Percentiles rank a stretch among this genome's conserved stretches.
Evolutionary conservation across 2,113 vertebrate species (phyloP).

Genomic region (Elephantulus edwardii): DNA sequence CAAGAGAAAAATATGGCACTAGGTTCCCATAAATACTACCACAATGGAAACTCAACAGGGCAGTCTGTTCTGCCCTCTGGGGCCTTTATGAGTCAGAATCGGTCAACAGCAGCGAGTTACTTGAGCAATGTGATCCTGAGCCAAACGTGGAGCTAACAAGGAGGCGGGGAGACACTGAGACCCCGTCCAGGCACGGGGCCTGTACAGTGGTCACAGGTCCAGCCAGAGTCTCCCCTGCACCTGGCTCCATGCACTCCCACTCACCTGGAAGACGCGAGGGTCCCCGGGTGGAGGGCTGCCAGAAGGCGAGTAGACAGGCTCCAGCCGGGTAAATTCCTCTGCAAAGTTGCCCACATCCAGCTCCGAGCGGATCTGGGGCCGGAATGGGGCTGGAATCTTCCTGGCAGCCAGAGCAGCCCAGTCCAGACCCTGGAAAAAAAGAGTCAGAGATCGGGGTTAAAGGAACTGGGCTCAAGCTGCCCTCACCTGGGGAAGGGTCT

Average conservation of each 20-base stretch:
- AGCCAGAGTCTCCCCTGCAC: not conserved
- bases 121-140: not conserved
- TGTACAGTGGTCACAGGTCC: rapidly evolving
- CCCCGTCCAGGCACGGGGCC: not conserved
- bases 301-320: slow-evolving; percentile 93
- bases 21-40: no score
- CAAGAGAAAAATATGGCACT: no score
- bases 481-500: not conserved
- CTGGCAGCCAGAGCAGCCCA: slow-evolving; percentile 90
- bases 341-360: slow-evolving; percentile 94
- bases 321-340: slow-evolving; percentile 93
- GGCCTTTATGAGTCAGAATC: no score
- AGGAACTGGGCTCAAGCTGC: not conserved
- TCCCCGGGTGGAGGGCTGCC: slow-evolving; percentile 92
- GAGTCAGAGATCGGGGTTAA: no score
- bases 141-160: not conserved
- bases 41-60: no score
- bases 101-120: no score
- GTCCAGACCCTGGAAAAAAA: slow-evolving; percentile 86
- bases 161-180: not conserved
- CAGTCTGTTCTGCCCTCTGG: no score
- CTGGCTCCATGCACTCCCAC: not conserved
- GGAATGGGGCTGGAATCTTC: slow-evolving; percentile 89
- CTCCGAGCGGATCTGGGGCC: slow-evolving; percentile 91
- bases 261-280: slow-evolving; percentile 91